Percentiles rank a stretch among this genome's conserved stretches.
Conservation (phyloP, 2,113 vertebrate genomes). For the Caretta caretta region DNA sequence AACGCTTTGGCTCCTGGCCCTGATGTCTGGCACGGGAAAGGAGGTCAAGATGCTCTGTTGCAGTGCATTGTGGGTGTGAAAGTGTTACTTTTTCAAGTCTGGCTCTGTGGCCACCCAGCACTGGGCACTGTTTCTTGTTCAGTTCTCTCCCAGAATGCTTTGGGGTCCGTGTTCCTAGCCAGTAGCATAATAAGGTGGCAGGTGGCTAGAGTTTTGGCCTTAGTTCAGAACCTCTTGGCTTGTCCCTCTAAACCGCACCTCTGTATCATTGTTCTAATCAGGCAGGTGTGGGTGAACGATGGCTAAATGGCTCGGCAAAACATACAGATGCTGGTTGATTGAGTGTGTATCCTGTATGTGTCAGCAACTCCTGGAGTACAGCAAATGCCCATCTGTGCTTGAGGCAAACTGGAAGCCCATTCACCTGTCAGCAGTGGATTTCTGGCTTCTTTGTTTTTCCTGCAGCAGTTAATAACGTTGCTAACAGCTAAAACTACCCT, state of each 20-base stretch:
- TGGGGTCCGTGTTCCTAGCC: background rate
- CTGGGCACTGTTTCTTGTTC: background rate
- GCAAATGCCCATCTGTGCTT: rapidly evolving
- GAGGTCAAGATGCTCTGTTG: background rate
- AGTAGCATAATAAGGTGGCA: background rate
- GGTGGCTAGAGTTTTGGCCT: background rate
- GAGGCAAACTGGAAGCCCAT: background rate
- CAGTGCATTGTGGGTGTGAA: background rate
- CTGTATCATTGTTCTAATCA: background rate
- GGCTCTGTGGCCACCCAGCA: background rate
- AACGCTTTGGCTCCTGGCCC: no score
- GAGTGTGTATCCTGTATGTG: rapidly evolving
- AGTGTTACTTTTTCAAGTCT: background rate
- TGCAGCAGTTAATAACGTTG: rapidly evolving
- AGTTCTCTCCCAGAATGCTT: background rate
- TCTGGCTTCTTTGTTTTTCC: background rate
- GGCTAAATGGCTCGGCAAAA: background rate
- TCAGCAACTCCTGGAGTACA: background rate
- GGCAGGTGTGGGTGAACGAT: rapidly evolving
- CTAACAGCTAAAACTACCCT: rapidly evolving
- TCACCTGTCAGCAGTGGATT: rapidly evolving
- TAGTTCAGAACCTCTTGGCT: background rate
- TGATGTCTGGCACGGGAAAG: background rate
- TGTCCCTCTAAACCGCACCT: background rate
- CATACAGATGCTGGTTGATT: rapidly evolving